These are phyloP conservation scores for Zosterops lateralis DNA, from an alignment of 2,113 vertebrate species.

Conservation along the genomic window DNA sequence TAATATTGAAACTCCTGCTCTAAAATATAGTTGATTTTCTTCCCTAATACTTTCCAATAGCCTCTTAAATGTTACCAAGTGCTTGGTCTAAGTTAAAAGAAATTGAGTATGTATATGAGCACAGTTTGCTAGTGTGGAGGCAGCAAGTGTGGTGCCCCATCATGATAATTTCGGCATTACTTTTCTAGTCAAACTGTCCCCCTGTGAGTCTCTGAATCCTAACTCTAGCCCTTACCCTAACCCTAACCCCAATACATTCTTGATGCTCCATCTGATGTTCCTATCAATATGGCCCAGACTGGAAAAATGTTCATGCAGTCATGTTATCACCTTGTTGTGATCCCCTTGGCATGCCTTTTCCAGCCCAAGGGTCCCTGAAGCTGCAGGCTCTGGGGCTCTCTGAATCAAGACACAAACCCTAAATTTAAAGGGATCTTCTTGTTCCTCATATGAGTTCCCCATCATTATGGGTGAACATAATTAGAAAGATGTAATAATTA, in stretches of 20 bases:
- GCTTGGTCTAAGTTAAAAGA: neutral
- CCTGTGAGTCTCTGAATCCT: neutral
- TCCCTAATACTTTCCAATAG: neutral
- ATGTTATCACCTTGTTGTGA: too few species aligned
- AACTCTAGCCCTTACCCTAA: neutral
- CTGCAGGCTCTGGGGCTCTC: neutral
- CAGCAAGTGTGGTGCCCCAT: neutral
- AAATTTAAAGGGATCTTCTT: neutral
- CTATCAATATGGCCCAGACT: neutral
- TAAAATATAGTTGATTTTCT: neutral
- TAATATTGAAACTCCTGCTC: neutral
- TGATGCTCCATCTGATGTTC: neutral
- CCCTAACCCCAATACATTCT: neutral
- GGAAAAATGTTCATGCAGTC: neutral
- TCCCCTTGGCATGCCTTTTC: neutral
- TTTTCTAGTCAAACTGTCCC: neutral
- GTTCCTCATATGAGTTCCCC: neutral
- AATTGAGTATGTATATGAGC: neutral
- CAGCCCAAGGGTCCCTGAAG: neutral
- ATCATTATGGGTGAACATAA: neutral
- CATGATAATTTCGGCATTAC: neutral
- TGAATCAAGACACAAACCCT: neutral
- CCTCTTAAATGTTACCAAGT: neutral
- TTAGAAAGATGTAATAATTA: neutral
- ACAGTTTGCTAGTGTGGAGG: neutral